These are phyloP conservation scores for Ginglymostoma cirratum DNA, from an alignment of 2,113 vertebrate genomes.

Conservation along the genomic window DNA sequence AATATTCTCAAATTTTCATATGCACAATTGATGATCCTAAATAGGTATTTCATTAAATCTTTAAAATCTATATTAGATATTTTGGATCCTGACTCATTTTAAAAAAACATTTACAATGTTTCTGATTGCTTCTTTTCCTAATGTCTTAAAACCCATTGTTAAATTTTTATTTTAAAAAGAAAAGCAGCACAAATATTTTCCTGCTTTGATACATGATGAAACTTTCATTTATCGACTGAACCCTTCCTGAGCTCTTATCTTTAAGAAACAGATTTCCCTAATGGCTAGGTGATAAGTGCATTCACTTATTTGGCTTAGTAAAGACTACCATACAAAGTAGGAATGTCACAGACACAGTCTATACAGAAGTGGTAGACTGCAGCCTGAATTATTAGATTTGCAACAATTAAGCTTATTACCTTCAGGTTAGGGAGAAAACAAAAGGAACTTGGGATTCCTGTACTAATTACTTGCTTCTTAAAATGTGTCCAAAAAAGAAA, in stretches of 20 bases:
- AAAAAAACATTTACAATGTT: background rate
- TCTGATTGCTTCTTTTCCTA: background rate
- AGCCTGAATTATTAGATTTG: background rate
- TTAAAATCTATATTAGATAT: no score
- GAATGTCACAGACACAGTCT: background rate
- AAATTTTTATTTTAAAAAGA: background rate
- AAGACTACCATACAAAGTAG: background rate
- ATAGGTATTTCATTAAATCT: no score
- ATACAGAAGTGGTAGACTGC: background rate
- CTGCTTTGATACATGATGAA: background rate
- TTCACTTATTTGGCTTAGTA: background rate
- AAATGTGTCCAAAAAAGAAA: background rate
- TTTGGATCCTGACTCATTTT: background rate
- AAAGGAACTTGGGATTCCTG: background rate
- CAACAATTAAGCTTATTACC: background rate
- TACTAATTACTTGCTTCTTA: background rate
- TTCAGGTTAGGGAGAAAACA: background rate
- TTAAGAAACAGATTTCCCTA: background rate
- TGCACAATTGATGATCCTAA: no score
- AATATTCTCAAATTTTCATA: no score
- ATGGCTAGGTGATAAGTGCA: background rate
- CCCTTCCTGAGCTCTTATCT: background rate
- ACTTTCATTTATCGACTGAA: background rate
- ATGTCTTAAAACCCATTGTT: background rate
- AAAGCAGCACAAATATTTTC: background rate